Evolutionary conservation across 1,140 invertebrate species (phyloP), one percentile per base, ranked within the genome.

Genomic region (Drosophila ananassae): DNA sequence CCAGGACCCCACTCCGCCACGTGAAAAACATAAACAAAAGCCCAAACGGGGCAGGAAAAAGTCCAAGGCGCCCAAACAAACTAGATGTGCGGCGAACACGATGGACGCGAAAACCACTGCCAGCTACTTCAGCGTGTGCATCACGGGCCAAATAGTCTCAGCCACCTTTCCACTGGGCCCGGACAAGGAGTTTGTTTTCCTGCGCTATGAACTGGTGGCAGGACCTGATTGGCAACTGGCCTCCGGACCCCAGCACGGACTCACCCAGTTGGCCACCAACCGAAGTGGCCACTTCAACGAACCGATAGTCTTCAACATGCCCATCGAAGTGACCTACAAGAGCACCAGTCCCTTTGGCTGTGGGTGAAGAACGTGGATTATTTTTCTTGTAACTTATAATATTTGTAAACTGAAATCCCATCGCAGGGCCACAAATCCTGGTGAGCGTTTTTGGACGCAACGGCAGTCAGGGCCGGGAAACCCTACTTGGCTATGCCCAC

Each of bases 261-360:
- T 92, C n/a, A 91, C 91, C 2, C 92, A 92, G 64, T 62, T 81
- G 51, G 82, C 90, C 12, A 83, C 79, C 6, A 79, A 84, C 25
- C 77, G 79, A 10, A 66, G 56, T 41, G 71, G 74, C 1, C 61
- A 79, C 52, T 91, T 90, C 9, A 91, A 91, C 46, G 89, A 92
- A n/a, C 79, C 89, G 41, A 89, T 92, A 34, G 77, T 91, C 2
- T 90, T 92, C 47, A 92, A 91, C 53, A 90, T 92, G 85, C 92
- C 92, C 28, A 79, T 92, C n/a, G 92, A 92, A 52, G 72, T 90
- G 13, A 89, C 90, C 10, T 92, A 83, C 59, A 91, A 82, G 58
- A 92, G 87, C 55, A 92, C 85, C 28, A 92, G 82, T 64, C 85
- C 91, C 10, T 92, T 78, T 64, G 92, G 92, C 46, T 92, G 92